These are phyloP conservation scores for Drosophila pseudotalamancana DNA, from an alignment of 2,888 invertebrate species.

Conservation along the genomic window DNA sequence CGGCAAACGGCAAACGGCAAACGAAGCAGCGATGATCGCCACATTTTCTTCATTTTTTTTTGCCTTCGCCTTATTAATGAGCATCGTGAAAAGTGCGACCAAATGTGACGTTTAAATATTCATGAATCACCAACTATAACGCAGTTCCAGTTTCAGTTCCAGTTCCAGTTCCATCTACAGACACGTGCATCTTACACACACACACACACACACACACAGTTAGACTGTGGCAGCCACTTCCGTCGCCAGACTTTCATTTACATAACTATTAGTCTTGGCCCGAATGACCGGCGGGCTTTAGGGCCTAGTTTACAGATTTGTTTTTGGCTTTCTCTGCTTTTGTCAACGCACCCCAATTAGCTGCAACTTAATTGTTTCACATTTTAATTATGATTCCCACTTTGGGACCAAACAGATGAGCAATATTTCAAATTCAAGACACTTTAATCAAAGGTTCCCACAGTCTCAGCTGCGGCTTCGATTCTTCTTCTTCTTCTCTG, in stretches of 20 bases:
- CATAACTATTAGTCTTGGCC: constrained; percentile 56
- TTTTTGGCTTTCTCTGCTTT: constrained; percentile 32
- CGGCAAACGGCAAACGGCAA: constrained; percentile 58
- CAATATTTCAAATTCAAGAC: neutral
- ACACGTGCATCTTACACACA: constrained; percentile 35
- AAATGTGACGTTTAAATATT: constrained; percentile 84
- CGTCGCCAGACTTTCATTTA: constrained; percentile 65
- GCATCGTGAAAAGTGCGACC: constrained; percentile 82
- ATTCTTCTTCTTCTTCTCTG: too few species aligned
- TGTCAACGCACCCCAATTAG: constrained; percentile 46
- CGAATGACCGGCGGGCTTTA: constrained; percentile 34
- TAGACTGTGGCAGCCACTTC: constrained; percentile 49
- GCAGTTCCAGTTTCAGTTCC: constrained; percentile 62
- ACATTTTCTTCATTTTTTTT: constrained; percentile 71
- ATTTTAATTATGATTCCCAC: constrained; percentile 11
- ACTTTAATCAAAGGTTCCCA: constrained; percentile 2
- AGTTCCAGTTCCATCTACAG: constrained; percentile 56
- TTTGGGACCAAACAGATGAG: constrained; percentile 1
- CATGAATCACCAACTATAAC: constrained; percentile 81
- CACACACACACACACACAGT: neutral
- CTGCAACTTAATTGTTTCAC: constrained; percentile 8
- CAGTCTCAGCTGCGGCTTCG: neutral
- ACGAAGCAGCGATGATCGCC: constrained; percentile 67
- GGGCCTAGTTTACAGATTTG: constrained; percentile 15
- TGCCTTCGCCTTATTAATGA: constrained; percentile 78